A percentile compares a stretch with the other conserved stretches of the same genome.
Conservation (phyloP, 2,888 invertebrate species). For the Catocala sponsa region DNA sequence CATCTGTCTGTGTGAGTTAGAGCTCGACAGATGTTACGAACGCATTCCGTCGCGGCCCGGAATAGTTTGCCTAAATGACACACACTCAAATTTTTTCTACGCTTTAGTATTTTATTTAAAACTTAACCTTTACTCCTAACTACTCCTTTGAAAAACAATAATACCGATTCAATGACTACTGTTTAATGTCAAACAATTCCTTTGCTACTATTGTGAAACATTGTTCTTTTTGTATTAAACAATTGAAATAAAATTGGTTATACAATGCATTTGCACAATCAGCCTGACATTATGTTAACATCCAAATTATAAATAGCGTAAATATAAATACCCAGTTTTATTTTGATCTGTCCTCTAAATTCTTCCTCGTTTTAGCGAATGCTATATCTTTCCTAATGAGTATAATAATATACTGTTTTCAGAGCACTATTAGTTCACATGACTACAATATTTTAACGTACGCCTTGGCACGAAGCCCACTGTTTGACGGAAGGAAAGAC, state of each 20-base stretch:
- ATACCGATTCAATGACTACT: too few species aligned
- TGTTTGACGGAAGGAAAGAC: conserved; percentile 71
- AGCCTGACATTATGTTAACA: conserved; percentile 7
- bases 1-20: conserved; percentile 70
- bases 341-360: conserved; percentile 59
- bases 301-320: conserved; percentile 40
- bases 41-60: conserved; percentile 70
- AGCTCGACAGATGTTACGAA: conserved; percentile 74
- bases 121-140: conserved; percentile 26
- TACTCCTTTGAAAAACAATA: background rate
- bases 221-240: too few species aligned
- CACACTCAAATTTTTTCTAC: conserved; percentile 47
- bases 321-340: conserved; percentile 52
- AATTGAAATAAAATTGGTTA: background rate
- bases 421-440: conserved; percentile 57
- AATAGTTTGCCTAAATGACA: conserved; percentile 68
- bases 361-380: conserved; percentile 54
- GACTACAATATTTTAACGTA: conserved; percentile 66
- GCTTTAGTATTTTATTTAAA: conserved; percentile 34
- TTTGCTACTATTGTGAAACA: too few species aligned
- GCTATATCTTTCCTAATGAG: conserved; percentile 51
- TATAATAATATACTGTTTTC: conserved; percentile 59
- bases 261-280: background rate
- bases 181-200: too few species aligned
- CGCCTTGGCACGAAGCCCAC: conserved; percentile 74